phyloP scores from a whole-genome alignment of 1,140 invertebrate genomes.

The Yoshiicerus persimilis region DNA sequence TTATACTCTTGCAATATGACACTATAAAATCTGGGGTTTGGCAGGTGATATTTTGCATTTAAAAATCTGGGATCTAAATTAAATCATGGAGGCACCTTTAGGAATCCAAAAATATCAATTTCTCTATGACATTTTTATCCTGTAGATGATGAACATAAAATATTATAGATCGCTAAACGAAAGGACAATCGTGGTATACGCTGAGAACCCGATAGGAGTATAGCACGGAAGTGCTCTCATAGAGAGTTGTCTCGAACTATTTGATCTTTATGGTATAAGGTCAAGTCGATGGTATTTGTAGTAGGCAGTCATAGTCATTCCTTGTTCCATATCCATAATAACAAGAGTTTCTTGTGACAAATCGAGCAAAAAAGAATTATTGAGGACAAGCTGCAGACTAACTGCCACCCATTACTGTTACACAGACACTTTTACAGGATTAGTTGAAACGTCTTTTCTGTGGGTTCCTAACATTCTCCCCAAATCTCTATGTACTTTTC shows the following conservation, averaged over 20 bases:
- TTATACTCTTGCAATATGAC: too few species aligned
- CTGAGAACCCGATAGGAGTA: background rate
- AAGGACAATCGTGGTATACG: background rate
- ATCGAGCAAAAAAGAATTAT: background rate
- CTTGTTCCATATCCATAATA: background rate
- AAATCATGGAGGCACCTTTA: background rate
- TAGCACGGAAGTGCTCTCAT: background rate
- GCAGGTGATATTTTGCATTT: background rate
- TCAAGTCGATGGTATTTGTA: too few species aligned
- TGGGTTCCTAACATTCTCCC: background rate
- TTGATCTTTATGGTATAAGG: background rate
- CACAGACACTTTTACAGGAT: background rate
- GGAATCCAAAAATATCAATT: background rate
- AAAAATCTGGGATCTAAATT: background rate
- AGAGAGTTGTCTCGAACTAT: background rate
- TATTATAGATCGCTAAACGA: background rate
- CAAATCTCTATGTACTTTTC: background rate
- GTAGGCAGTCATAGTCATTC: background rate
- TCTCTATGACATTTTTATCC: background rate
- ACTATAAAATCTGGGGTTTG: too few species aligned
- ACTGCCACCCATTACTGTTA: background rate
- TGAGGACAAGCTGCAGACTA: background rate
- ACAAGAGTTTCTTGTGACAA: background rate
- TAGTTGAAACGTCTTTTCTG: background rate
- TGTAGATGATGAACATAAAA: background rate